A percentile compares a stretch with the other conserved stretches of the same genome.
Conservation (phyloP, 2,888 invertebrate genomes). For the Cataglyphis altisquamis region DNA sequence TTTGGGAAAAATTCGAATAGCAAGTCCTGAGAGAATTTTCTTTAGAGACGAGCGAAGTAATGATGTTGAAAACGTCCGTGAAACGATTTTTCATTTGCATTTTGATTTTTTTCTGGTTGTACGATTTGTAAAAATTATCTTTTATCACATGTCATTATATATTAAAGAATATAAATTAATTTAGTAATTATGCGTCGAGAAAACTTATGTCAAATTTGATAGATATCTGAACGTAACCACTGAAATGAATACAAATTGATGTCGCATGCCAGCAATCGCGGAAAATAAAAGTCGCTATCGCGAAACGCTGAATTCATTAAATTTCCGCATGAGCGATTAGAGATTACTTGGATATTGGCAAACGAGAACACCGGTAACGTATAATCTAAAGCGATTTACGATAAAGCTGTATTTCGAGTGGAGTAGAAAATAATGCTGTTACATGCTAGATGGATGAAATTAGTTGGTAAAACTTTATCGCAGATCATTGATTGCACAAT, state of each 20-base stretch:
- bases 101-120: background rate
- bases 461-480: conserved; percentile 27
- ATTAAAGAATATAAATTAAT: background rate
- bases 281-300: conserved; percentile 37
- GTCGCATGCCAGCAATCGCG: background rate
- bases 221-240: background rate
- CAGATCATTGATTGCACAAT: background rate
- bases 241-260: conserved; percentile 30
- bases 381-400: conserved; percentile 61
- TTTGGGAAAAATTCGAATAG: conserved; percentile 1
- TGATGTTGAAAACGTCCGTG: conserved; percentile 19
- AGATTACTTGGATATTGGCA: conserved; percentile 52
- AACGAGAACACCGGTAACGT: conserved; percentile 53
- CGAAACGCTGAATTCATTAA: conserved; percentile 28
- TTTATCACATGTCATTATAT: background rate
- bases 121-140: background rate
- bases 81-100: conserved; percentile 30
- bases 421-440: conserved; percentile 20
- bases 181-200: background rate
- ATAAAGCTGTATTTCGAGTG: conserved; percentile 19
- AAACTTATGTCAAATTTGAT: background rate
- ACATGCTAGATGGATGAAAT: conserved; percentile 8
- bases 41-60: background rate
- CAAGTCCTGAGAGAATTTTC: conserved; percentile 5
- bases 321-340: conserved; percentile 61